Base-by-base conservation (phyloP, 2,797 vertebrate genomes). In the Poecile montanus region DNA sequence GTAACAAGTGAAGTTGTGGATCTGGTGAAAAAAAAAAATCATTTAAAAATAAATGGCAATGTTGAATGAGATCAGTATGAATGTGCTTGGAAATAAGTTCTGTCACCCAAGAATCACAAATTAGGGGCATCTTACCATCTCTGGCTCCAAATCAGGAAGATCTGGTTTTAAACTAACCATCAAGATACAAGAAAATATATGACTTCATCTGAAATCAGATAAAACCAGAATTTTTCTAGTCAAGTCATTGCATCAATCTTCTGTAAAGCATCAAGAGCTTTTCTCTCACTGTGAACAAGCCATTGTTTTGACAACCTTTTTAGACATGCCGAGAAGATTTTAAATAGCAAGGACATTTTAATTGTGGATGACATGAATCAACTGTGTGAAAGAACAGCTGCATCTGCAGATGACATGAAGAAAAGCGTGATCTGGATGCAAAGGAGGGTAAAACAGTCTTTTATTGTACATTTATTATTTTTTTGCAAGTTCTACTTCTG, bases 311-410 rank as follows among this genome's bases (percentile, higher is more conserved):
- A 83, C 87, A 97, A 91, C 79, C 83, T 85, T 96, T 97, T 89
- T 93, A 96, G 94, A 88, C 90, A 94, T 83, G 93, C 95, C 94
- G 92, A 88, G 79, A 95, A 94, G 94, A 91, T 97, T 97, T 97
- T 85, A 95, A 97, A 97, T 97, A 97, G 96, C 96, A 96, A 97
- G 94, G 94, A 88, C 95, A 97, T 97, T 97, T 97, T 97, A 97
- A 97, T 96, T 98, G 95, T 96, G 93, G 90, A 80, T 97, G 92
- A 97, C 95, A 96, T 94, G 92, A 97, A 97, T 97, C 93, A 97
- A 96, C 94, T 95, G 80, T 94, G 81, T 89, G 87, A 97, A 97
- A 97, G 92, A 98, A 93, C 96, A 98, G 97, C 97, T 98, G 97
- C 96, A 95, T 97, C 92, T 97, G 97, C 93, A 97, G 94, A 97